Base-by-base conservation (phyloP, 2,888 invertebrate genomes). In the Nemurella pictetii region DNA sequence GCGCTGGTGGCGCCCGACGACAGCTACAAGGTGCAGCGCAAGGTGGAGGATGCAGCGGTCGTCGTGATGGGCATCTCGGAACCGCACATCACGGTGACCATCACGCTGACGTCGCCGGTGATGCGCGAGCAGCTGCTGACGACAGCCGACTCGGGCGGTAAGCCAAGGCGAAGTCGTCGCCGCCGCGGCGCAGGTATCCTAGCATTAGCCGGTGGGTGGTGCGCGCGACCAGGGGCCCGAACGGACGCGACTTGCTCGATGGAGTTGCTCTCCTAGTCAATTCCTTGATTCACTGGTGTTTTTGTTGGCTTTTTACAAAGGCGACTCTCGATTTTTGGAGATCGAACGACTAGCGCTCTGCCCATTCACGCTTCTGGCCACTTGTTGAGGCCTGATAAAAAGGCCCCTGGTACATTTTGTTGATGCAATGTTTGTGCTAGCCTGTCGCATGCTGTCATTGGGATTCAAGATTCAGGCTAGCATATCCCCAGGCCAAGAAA, bases 71-170 rank as follows among this genome's bases (percentile, higher is more conserved):
- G 96, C 88, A 95, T 95, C 86, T 91, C 92, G 83, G 95, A 92
- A 82, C 91, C 91, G 26, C 89, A 90, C 85, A 90, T 96, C 85
- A 93, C 93, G 84, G 98, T 98, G 87, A 95, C 95, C 87, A 96
- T 99, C 86, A 96, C 96, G 86, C 93, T 99, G 87, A 98, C 99
- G 83, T 98, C 98, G 87, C 98, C 98, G 80, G 93, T 98, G 84
- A 95, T 98, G 94, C 94, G 98, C 86, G 98, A 98, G 90, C 93
- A 95, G 36, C 81, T 86, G 36, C 83, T 87, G 55, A 85, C 86
- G 26, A 83, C 85, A 7, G 84, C 86, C 72, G 88, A 87, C 82
- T 87, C 88, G 82, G 88, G 87, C 88, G 89, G 89, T 88, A 88
- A 88, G 87, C 74, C n/a, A n/a, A n/a, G n/a, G n/a, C n/a, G n/a